Evolutionary conservation across 2,113 vertebrate genomes (phyloP), one percentile per base, ranked within the genome.

Genomic region (Osmerus mordax): DNA sequence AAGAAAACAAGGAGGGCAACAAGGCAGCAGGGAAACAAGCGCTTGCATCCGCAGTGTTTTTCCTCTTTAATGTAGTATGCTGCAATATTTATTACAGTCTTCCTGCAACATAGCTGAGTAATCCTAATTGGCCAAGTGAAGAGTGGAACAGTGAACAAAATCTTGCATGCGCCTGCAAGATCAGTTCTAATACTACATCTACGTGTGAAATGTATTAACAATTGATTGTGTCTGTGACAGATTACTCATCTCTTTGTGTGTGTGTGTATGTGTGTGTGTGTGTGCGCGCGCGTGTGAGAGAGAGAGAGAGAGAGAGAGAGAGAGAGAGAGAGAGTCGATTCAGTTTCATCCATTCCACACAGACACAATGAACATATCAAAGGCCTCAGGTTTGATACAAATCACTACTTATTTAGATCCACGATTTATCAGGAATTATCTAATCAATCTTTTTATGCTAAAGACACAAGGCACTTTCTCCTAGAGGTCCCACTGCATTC

Each of bases 1-100:
- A 78, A 83, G 83, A 81, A 83, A 72, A 77, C 61, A 56, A 64
- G 23, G 59, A 25, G 21, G 59, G 71, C 81, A 76, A 74, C 32
- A 36, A 7, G 32, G 67, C 75, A 72, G 3, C 32, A 36, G 4
- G 32, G 7, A 36, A 36, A 36, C 32, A 36, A 36, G 32, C 7
- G 32, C 5, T 59, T 19, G 56, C 68, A 53, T 80, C 74, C 73
- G 86, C 73, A 76, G 86, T 85, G 80, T 52, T 72, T 78, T 63
- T 13, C 9, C 74, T 74, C 74, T 83, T 67, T 77, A 64, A 60
- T 67, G 21, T 21, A 53, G 71, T 11, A 53, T 74, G 16, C 15
- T 69, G 71, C 70, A 81, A 70, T 80, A 78, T 89, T 84, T 81
- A 83, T 83, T 75, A 58, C 41, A 11, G 9, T 82, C 75, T 78